Evolutionary conservation across 2,888 invertebrate genomes (phyloP), one percentile per base, ranked within the genome.

Genomic region (Agrotis ipsilon): DNA sequence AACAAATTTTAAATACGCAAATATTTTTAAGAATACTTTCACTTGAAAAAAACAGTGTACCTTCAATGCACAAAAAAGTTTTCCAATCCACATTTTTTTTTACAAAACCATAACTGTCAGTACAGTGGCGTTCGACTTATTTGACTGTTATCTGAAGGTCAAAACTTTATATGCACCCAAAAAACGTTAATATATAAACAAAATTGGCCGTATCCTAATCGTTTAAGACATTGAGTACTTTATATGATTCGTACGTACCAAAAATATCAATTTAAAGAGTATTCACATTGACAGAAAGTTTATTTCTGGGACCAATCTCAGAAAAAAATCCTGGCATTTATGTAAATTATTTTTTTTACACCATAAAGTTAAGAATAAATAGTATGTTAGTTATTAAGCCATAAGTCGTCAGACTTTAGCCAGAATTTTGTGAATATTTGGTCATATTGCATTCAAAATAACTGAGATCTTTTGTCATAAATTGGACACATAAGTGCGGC

Each of bases 201-300:
- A 72, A 75, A 80, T 70, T 70, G 72, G 48, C 14, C 51, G 68
- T 67, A 82, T 72, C 75, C 82, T 85, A 80, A 85, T 77, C 77
- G 72, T 62, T 69, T 55, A 16, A 27, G 80, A 83, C 82, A n/a
- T 80, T 84, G 81, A 85, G 76, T 80, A 58, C 64, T 84, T 85
- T 85, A 85, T 83, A 79, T 80, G 75, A 83, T 72, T 71, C 71
- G 78, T 78, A 85, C 84, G 84, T 69, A 71, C n/a, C 9, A 61
- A 52, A 80, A 81, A 80, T 84, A 71, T 81, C 55, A 82, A 84
- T 68, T 73, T 52, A 32, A 54, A 48, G 5, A 14, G n/a, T 51
- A 63, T 75, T 64, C 54, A 57, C 45, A 32, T 14, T 49, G 48
- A 27, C 60, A 52, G 39, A 60, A 49, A 45, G 39, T 67, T 59